Evolutionary conservation across 2,113 vertebrate genomes (phyloP).

Genomic region (Xyrauchen texanus): DNA sequence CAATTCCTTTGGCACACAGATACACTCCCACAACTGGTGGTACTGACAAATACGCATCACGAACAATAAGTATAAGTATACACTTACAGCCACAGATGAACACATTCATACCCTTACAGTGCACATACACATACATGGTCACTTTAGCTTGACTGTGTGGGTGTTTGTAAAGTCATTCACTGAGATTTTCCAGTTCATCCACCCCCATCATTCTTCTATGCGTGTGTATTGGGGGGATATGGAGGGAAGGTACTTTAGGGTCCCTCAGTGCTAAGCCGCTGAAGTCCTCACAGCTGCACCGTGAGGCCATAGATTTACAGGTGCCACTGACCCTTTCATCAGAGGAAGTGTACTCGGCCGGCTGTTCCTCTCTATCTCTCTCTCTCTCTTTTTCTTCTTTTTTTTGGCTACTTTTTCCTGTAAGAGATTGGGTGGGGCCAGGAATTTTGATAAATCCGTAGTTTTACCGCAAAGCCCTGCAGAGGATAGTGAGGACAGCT

Average conservation of each 20-base stretch:
- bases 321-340: slow-evolving; percentile 79
- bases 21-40: slow-evolving; percentile 21
- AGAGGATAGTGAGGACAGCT: too few relatives aligned
- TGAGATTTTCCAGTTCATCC: slow-evolving; percentile 39
- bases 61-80: too few relatives aligned
- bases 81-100: too few relatives aligned
- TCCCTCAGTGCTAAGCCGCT: slow-evolving; percentile 50
- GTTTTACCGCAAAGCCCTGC: too few relatives aligned
- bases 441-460: slow-evolving; percentile 1
- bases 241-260: slow-evolving; percentile 52
- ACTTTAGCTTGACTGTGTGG: slow-evolving; percentile 38
- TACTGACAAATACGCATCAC: slow-evolving; percentile 43
- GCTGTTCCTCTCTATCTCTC: slow-evolving; percentile 55
- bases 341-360: slow-evolving; percentile 72
- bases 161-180: slow-evolving; percentile 10
- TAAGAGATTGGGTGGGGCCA: not conserved
- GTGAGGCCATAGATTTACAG: slow-evolving; percentile 74
- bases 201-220: slow-evolving; percentile 39
- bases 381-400: slow-evolving; percentile 44
- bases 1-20: slow-evolving; percentile 1
- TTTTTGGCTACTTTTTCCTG: slow-evolving; percentile 7
- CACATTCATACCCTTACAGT: slow-evolving; percentile 31
- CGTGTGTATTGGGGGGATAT: slow-evolving; percentile 29
- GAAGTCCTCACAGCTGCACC: slow-evolving; percentile 60
- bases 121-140: slow-evolving; percentile 19